Evolutionary conservation across 2,888 invertebrate genomes (phyloP).

Genomic region (Mimachlamys varia): DNA sequence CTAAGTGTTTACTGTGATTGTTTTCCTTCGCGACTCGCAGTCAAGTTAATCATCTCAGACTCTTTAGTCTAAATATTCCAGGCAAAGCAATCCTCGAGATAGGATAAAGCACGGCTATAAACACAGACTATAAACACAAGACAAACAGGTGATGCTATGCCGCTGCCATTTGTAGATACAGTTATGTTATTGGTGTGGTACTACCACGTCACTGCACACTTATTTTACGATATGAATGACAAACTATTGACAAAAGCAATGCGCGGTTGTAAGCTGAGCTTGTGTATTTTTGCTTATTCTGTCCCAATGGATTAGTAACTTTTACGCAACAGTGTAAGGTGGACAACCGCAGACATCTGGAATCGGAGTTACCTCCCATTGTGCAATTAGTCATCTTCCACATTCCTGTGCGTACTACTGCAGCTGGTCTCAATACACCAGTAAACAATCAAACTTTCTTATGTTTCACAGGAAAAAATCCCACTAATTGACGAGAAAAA

Average conservation of each 20-base stretch:
- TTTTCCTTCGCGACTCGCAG: conserved; percentile 1
- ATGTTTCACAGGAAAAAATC: neutral
- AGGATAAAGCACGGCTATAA: no score
- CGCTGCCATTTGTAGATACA: no score
- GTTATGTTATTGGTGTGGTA: no score
- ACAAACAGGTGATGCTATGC: no score
- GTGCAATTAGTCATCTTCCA: conserved; percentile 31
- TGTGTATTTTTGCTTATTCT: no score
- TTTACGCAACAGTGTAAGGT: neutral
- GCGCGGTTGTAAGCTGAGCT: neutral
- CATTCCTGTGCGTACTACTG: conserved; percentile 9
- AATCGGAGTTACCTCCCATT: conserved; percentile 25
- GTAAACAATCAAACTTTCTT: neutral
- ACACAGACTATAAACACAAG: no score
- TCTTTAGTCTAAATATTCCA: no score
- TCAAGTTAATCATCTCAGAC: neutral
- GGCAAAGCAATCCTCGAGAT: neutral
- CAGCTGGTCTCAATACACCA: neutral
- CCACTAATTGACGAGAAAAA: neutral
- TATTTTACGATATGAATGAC: neutral
- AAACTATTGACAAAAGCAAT: neutral
- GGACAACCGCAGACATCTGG: neutral
- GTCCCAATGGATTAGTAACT: neutral
- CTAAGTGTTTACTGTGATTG: neutral
- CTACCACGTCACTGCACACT: no score